Evolutionary conservation across 1,140 invertebrate genomes (phyloP), one percentile per base, ranked within the genome.

Genomic region (Thaumetopoea pityocampa): DNA sequence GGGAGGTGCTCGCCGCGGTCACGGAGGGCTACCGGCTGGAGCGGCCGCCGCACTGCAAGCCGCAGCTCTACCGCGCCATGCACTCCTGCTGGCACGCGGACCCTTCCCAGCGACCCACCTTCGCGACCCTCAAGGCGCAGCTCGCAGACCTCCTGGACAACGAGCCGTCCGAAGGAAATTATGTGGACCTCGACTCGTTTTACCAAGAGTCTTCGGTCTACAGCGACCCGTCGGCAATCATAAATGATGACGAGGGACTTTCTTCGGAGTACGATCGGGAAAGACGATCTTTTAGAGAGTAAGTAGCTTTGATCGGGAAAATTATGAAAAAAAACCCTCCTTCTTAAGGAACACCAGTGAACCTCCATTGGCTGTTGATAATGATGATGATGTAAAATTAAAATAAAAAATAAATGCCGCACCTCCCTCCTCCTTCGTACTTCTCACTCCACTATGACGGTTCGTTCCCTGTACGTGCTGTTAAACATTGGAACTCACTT

Each of bases 101-200:
- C 62, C 90, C 92, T 0, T 86, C 87, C n/a, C 88, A 92, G 54
- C 80, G 93, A 43, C 92, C 92, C 0, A 87, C 90, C 48, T 94
- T 94, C 63, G 87, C 89, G 1, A 85, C 89, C 3, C 86, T 93
- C 0, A 90, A 91, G 46, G 80, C 88, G 14, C 90, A 93, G 53
- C 87, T 94, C 14, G 90, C 89, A 5, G 87, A 90, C 36, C 74
- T 92, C 0, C 76, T 92, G 19, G 91, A 93, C 47, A 90, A 92
- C 47, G 88, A 90, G 33, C 89, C 92, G 16, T 88, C 90, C 10
- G 90, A 89, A 36, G 87, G 90, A 1, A 90, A 91, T 56, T 94
- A 93, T 64, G 92, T 94, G 36, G 92, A 94, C 59, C 80, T 94
- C 10, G 92, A 93, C 58, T 92, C 92, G 23, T 92, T 93, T 55